Evolutionary conservation across 2,888 invertebrate genomes (phyloP).

Genomic region (Griposia aprilina): DNA sequence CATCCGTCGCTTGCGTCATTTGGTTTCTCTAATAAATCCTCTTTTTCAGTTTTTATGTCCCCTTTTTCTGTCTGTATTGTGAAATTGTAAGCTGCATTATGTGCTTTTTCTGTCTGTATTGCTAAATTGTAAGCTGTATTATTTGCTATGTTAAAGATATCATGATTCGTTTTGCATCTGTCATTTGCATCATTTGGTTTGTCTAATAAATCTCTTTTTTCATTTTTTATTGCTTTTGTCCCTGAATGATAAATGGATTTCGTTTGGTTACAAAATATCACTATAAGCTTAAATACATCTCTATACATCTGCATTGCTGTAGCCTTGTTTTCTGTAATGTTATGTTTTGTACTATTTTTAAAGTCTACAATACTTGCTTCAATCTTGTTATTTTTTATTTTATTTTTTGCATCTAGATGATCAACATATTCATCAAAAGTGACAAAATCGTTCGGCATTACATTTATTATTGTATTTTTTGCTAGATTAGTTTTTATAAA

Average conservation of each 20-base stretch:
- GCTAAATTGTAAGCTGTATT: background rate
- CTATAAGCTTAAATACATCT: constrained; percentile 13
- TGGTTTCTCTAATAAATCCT: background rate
- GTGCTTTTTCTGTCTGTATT: background rate
- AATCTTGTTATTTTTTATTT: background rate
- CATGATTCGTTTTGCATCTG: background rate
- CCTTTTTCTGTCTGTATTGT: background rate
- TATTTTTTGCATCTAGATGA: background rate
- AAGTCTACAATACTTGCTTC: background rate
- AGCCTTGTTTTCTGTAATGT: constrained; percentile 1
- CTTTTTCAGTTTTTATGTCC: background rate
- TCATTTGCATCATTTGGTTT: background rate
- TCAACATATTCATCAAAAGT: constrained; percentile 56
- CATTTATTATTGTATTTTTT: constrained; percentile 66
- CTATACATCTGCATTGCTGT: background rate
- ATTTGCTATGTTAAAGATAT: background rate
- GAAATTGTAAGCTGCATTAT: background rate
- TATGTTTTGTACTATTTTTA: constrained; percentile 10
- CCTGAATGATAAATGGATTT: constrained; percentile 6
- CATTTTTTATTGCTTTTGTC: background rate
- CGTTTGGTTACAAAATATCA: constrained; percentile 25
- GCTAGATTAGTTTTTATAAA: constrained; percentile 28
- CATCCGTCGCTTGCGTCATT: no score
- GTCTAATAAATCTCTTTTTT: background rate
- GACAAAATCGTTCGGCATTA: constrained; percentile 70